phyloP scores from a whole-genome alignment of 1,140 invertebrate genomes.

The Augochlora pura region DNA sequence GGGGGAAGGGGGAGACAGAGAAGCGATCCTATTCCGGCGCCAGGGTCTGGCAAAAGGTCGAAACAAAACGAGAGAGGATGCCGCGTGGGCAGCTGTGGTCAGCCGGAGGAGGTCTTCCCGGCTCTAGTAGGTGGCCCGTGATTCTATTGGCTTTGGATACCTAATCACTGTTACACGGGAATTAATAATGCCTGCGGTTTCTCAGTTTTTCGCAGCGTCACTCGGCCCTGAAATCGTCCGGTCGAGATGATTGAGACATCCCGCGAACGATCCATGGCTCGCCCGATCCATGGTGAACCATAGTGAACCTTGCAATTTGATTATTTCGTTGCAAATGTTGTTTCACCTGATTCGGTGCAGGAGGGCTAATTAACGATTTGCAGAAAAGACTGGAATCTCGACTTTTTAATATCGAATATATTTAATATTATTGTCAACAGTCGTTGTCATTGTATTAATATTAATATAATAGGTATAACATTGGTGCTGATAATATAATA shows the following conservation, averaged over 20 bases:
- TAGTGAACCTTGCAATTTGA: too few species aligned
- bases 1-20: neutral
- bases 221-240: constrained; percentile 62
- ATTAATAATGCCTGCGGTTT: constrained; percentile 77
- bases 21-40: constrained; percentile 28
- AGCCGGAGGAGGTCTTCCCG: constrained; percentile 42
- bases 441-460: too few species aligned
- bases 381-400: too few species aligned
- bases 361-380: too few species aligned
- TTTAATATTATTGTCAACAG: too few species aligned
- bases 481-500: too few species aligned
- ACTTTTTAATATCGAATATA: too few species aligned
- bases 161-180: constrained; percentile 76
- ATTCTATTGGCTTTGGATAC: constrained; percentile 69
- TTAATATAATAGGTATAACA: too few species aligned
- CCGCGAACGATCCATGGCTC: neutral
- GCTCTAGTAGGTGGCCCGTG: constrained; percentile 41
- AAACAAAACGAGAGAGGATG: constrained; percentile 26
- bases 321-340: too few species aligned
- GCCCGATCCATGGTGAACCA: neutral
- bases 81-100: constrained; percentile 52
- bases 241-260: constrained; percentile 67
- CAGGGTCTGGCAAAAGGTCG: constrained; percentile 45
- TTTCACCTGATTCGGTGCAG: too few species aligned
- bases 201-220: constrained; percentile 62